phyloP scores from a whole-genome alignment of 1,140 invertebrate genomes.

The Drosophila erecta region DNA sequence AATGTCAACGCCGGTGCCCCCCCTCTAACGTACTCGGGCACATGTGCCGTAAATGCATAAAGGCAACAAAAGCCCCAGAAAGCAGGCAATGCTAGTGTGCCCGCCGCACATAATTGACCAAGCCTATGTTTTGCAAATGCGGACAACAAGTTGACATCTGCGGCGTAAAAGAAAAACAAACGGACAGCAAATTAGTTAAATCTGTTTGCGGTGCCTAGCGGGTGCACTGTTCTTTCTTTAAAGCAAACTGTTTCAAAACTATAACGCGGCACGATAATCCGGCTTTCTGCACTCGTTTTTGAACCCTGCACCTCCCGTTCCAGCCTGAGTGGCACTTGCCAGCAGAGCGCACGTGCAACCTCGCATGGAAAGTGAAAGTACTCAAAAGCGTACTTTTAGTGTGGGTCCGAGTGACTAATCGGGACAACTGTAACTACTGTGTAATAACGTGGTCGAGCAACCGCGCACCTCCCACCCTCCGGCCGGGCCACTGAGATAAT shows the following conservation, averaged over 20 bases:
- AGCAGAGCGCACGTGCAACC: conserved; percentile 72
- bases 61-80: conserved; percentile 13
- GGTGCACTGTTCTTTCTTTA: too few species aligned
- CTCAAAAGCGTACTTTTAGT: conserved; percentile 74
- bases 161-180: conserved; percentile 1
- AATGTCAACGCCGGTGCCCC: conserved; percentile 63
- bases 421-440: conserved; percentile 41
- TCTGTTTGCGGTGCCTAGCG: too few species aligned
- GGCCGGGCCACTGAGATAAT: background rate
- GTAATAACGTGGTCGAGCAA: conserved; percentile 36
- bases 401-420: conserved; percentile 53
- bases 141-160: conserved; percentile 5
- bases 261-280: conserved; percentile 8
- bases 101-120: conserved; percentile 12
- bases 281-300: too few species aligned
- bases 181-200: background rate
- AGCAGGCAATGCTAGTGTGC: conserved; percentile 18
- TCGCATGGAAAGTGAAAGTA: conserved; percentile 71
- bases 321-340: conserved; percentile 68
- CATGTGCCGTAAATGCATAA: conserved; percentile 49
- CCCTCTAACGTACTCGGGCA: conserved; percentile 19
- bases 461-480: conserved; percentile 16
- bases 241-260: conserved; percentile 53
- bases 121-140: conserved; percentile 44
- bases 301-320: conserved; percentile 14